These are phyloP conservation scores for Pecten maximus DNA, from an alignment of 2,888 invertebrate species.

Conservation along the genomic window DNA sequence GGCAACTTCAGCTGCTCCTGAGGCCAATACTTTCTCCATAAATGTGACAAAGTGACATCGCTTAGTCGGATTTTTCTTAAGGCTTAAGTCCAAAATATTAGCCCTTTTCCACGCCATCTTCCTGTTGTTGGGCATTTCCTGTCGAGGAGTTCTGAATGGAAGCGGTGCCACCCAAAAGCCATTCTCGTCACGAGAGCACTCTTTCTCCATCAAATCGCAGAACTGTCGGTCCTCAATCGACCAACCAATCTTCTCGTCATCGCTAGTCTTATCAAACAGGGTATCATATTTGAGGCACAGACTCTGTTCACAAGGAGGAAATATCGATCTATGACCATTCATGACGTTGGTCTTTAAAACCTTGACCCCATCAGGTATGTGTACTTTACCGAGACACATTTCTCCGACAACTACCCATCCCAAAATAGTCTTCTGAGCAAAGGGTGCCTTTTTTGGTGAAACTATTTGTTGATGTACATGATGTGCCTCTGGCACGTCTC, in stretches of 20 bases:
- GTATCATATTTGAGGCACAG: slow-evolving; percentile 33
- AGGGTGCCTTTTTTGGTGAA: not conserved
- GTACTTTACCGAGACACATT: slow-evolving; percentile 40
- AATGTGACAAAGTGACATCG: slow-evolving; percentile 33
- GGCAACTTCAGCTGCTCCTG: slow-evolving; percentile 20
- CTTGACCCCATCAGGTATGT: not conserved
- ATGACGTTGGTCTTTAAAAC: slow-evolving; percentile 27
- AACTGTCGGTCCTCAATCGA: slow-evolving; percentile 40
- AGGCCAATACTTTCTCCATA: slow-evolving; percentile 39
- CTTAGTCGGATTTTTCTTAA: not conserved
- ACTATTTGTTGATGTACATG: slow-evolving; percentile 41
- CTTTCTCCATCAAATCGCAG: slow-evolving; percentile 38
- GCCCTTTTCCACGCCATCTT: slow-evolving; percentile 34
- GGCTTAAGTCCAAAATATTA: slow-evolving; percentile 30
- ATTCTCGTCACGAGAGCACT: slow-evolving; percentile 16
- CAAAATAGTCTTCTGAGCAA: slow-evolving; percentile 42
- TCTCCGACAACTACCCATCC: slow-evolving; percentile 47
- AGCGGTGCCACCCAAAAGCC: slow-evolving; percentile 44
- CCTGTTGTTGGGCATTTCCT: slow-evolving; percentile 31
- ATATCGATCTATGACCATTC: slow-evolving; percentile 37
- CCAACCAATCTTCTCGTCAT: slow-evolving; percentile 37
- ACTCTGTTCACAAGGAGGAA: slow-evolving; percentile 43
- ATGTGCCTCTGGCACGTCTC: slow-evolving; percentile 46
- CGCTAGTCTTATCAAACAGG: slow-evolving; percentile 11
- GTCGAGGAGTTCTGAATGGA: slow-evolving; percentile 23